phyloP scores from a whole-genome alignment of 2,888 invertebrate genomes.

The Unio pictorum region DNA sequence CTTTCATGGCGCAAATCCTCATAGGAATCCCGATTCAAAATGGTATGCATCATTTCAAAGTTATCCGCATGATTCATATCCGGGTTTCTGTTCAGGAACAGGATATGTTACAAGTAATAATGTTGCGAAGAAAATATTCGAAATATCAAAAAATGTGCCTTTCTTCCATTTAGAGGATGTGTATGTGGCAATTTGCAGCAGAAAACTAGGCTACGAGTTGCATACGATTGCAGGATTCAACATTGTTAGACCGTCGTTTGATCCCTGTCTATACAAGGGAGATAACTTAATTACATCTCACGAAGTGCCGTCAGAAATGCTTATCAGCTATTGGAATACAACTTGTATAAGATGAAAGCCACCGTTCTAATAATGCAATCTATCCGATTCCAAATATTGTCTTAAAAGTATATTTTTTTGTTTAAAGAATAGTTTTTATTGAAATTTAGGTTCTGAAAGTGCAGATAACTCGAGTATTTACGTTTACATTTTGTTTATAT shows the following conservation, averaged over 20 bases:
- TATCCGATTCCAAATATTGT: too few relatives aligned
- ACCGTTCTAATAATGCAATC: too few relatives aligned
- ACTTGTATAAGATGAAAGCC: too few relatives aligned
- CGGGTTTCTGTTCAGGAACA: constrained; percentile 26
- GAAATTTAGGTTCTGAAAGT: too few relatives aligned
- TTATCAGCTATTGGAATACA: too few relatives aligned
- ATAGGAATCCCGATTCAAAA: constrained; percentile 34
- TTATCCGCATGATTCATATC: constrained; percentile 38
- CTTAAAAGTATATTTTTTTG: too few relatives aligned
- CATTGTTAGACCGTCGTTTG: constrained; percentile 11
- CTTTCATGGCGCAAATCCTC: constrained; percentile 16
- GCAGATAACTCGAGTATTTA: too few relatives aligned
- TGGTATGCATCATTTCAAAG: constrained; percentile 41
- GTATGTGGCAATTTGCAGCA: constrained; percentile 50
- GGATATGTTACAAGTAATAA: constrained; percentile 46
- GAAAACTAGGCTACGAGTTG: constrained; percentile 35
- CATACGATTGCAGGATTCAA: constrained; percentile 39
- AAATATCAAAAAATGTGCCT: constrained; percentile 48
- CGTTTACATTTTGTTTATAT: too few relatives aligned
- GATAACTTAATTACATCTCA: constrained; percentile 37
- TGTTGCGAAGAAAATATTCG: constrained; percentile 36
- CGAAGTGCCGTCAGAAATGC: constrained; percentile 18
- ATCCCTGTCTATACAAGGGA: constrained; percentile 36
- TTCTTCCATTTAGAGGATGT: constrained; percentile 62
- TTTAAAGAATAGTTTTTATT: too few relatives aligned